These are phyloP conservation scores for Neogale vison DNA, from an alignment of 2,113 vertebrate genomes.

Conservation along the genomic window DNA sequence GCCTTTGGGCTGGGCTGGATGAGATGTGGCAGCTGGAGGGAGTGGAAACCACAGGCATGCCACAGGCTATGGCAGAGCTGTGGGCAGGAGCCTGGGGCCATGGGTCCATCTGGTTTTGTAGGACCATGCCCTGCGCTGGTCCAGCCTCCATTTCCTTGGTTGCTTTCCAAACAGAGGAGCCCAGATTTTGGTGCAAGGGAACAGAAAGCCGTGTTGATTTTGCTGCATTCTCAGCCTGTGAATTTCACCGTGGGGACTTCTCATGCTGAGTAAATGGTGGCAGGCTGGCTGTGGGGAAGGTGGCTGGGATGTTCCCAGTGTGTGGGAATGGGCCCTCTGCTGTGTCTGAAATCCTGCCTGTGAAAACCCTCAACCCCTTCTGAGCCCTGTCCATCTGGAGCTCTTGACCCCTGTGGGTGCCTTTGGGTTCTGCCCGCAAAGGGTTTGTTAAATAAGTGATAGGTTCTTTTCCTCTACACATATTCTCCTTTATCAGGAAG, in stretches of 20 bases:
- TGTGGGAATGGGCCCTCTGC: not conserved
- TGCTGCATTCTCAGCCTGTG: not conserved
- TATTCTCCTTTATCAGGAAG: not conserved
- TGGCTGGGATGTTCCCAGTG: not conserved
- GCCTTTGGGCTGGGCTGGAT: not conserved
- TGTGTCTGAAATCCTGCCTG: not conserved
- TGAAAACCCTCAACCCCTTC: not conserved
- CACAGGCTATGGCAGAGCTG: accelerated
- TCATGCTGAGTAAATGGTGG: not conserved
- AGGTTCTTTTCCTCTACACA: not conserved
- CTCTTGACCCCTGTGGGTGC: not conserved
- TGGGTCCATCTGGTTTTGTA: too few relatives aligned
- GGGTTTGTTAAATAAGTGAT: not conserved
- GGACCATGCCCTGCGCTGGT: too few relatives aligned
- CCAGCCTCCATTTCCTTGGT: not conserved
- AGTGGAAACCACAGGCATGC: not conserved
- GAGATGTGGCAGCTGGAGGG: not conserved
- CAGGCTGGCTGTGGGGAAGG: not conserved
- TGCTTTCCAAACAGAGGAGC: not conserved
- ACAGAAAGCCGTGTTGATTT: not conserved
- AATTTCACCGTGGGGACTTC: not conserved
- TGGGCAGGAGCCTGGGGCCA: not conserved
- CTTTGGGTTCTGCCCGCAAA: not conserved
- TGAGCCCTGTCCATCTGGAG: not conserved
- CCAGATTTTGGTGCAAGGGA: not conserved